Percentiles rank a stretch among this genome's conserved stretches.
phyloP scores from a whole-genome alignment of 2,797 vertebrate genomes.

The Lycodopsis pacificus region DNA sequence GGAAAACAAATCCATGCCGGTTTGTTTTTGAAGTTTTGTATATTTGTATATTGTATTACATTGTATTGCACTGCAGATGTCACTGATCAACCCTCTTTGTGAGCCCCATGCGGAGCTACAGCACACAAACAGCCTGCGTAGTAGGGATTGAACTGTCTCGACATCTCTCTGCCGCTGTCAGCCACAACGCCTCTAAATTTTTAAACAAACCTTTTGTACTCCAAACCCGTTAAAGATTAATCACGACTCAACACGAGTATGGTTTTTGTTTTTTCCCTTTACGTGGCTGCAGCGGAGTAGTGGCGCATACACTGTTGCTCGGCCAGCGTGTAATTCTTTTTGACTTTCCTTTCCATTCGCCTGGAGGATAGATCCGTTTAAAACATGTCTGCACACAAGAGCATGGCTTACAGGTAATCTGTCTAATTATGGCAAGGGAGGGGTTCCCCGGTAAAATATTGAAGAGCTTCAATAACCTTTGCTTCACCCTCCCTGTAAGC shows the following conservation, averaged over 20 bases:
- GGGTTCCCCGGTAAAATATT: conserved; percentile 94
- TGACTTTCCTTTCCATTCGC: conserved; percentile 95
- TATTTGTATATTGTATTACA: neutral
- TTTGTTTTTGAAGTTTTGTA: neutral
- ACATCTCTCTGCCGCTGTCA: conserved; percentile 82
- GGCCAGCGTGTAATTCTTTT: conserved; percentile 91
- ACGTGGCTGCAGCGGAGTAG: conserved; percentile 78
- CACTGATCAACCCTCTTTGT: conserved; percentile 29
- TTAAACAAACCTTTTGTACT: conserved; percentile 89
- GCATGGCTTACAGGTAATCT: conserved; percentile 98
- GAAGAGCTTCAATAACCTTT: conserved; percentile 93
- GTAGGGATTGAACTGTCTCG: conserved; percentile 70
- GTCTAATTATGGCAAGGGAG: conserved; percentile 95
- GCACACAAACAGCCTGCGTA: conserved; percentile 33
- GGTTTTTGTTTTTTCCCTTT: conserved; percentile 65
- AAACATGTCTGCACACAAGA: conserved; percentile 89
- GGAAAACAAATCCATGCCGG: neutral
- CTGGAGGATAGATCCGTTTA: conserved; percentile 91
- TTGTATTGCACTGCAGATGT: conserved; percentile 13
- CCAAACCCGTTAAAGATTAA: conserved; percentile 90
- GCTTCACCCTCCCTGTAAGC: conserved; percentile 91
- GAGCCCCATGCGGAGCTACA: conserved; percentile 21
- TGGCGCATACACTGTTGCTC: conserved; percentile 85
- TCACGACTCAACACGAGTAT: conserved; percentile 81
- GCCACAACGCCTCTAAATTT: conserved; percentile 86